Conservation (phyloP, 2,113 vertebrate genomes). For the Theristicus caerulescens region DNA sequence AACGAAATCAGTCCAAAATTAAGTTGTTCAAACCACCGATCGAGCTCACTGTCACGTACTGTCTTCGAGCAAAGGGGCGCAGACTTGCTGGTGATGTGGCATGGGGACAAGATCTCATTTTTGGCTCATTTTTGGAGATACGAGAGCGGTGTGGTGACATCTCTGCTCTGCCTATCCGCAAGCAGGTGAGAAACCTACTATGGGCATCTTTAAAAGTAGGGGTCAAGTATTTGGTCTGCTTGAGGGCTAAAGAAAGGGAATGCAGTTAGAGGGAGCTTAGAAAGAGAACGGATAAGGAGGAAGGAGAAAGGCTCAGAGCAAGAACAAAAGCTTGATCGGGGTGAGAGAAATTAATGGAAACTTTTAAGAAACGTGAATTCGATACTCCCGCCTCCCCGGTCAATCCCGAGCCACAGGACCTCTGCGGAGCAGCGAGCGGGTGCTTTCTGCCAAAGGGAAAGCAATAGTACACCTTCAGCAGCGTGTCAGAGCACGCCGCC, state of each 20-base stretch:
- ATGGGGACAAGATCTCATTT: not conserved
- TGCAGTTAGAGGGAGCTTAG: fast-evolving
- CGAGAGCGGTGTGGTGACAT: fast-evolving
- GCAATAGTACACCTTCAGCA: fast-evolving
- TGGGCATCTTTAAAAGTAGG: fast-evolving
- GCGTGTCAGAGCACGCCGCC: fast-evolving
- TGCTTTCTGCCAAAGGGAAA: not conserved
- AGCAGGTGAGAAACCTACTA: not conserved
- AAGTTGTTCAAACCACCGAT: not conserved
- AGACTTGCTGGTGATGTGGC: not conserved
- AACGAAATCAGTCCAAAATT: not conserved
- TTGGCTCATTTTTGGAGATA: not conserved
- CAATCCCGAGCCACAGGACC: fast-evolving
- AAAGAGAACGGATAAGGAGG: not conserved
- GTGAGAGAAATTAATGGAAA: not conserved
- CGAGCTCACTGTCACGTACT: fast-evolving
- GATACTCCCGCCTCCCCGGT: not conserved
- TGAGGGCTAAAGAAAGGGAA: not conserved
- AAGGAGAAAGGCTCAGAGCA: not conserved
- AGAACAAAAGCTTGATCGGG: not conserved
- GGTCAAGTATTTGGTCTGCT: not conserved
- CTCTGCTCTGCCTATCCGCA: not conserved
- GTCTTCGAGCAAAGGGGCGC: not conserved
- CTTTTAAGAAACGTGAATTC: not conserved
- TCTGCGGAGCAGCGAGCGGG: fast-evolving